phyloP scores from a whole-genome alignment of 2,113 vertebrate genomes.

The Xenopus borealis region DNA sequence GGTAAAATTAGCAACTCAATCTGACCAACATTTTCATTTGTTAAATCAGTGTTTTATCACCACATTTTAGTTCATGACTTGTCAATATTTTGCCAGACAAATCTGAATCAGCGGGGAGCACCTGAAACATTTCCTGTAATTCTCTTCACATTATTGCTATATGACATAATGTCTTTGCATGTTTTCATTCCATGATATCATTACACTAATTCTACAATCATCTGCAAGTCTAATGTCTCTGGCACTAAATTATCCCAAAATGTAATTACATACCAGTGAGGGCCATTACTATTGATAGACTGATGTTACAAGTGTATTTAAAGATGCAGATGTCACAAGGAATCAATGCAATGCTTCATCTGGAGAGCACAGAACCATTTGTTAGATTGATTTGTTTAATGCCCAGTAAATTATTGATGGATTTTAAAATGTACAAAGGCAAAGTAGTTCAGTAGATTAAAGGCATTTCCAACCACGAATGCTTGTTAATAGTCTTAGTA shows the following conservation, averaged over 20 bases:
- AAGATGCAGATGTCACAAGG: neutral
- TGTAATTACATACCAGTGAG: neutral
- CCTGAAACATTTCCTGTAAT: slow-evolving; percentile 6
- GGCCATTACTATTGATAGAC: neutral
- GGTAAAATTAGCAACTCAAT: no score
- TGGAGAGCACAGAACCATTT: neutral
- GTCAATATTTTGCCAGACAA: slow-evolving; percentile 16
- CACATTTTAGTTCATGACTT: neutral
- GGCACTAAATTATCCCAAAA: slow-evolving; percentile 5
- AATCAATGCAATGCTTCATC: neutral
- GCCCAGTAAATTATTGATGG: neutral
- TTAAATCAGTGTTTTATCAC: neutral
- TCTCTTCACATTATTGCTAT: neutral
- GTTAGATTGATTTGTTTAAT: neutral
- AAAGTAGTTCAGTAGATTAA: no score
- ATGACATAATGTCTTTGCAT: neutral
- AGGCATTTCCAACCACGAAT: no score
- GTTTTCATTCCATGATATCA: neutral
- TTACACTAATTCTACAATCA: neutral
- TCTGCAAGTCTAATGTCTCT: neutral
- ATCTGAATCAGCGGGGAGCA: neutral
- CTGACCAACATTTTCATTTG: no score
- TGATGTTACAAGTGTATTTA: neutral
- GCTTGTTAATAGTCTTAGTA: no score
- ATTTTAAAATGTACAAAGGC: neutral